Percentiles rank a stretch among this genome's conserved stretches.
These are phyloP conservation scores for Thysanoteuthis rhombus DNA, from an alignment of 2,888 invertebrate species.

Conservation along the genomic window DNA sequence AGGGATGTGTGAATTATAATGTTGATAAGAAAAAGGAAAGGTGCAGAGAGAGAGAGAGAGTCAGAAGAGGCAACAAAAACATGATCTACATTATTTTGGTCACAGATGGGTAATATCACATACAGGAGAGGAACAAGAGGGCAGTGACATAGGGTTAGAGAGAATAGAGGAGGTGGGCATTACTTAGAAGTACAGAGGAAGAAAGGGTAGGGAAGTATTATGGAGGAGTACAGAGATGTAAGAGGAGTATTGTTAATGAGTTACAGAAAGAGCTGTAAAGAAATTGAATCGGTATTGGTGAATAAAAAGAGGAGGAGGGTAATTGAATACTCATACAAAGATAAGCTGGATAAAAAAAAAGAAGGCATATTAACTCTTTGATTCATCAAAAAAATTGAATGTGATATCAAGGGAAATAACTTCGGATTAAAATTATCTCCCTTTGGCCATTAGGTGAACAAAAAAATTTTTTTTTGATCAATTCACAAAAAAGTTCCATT, in stretches of 20 bases:
- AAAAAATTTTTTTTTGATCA: no score
- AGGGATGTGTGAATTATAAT: neutral
- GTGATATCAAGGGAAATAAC: no score
- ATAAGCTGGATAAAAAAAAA: neutral
- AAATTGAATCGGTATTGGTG: no score
- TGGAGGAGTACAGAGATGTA: no score
- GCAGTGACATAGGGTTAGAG: neutral
- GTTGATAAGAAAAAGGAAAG: neutral
- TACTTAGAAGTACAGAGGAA: neutral
- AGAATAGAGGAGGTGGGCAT: neutral
- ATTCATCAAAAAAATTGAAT: no score
- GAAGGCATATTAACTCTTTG: no score
- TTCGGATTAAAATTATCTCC: no score
- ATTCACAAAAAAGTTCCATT: no score
- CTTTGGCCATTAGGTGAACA: no score
- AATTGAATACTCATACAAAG: neutral
- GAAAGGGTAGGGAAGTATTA: neutral
- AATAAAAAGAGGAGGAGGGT: neutral
- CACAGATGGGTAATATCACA: neutral
- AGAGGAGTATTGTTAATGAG: no score
- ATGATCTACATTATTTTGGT: neutral
- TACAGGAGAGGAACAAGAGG: neutral
- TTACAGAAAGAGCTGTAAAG: no score
- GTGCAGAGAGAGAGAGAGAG: neutral
- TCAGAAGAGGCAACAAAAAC: neutral